Evolutionary conservation across 2,797 vertebrate genomes (phyloP).

Genomic region (Pteropus rufus): DNA sequence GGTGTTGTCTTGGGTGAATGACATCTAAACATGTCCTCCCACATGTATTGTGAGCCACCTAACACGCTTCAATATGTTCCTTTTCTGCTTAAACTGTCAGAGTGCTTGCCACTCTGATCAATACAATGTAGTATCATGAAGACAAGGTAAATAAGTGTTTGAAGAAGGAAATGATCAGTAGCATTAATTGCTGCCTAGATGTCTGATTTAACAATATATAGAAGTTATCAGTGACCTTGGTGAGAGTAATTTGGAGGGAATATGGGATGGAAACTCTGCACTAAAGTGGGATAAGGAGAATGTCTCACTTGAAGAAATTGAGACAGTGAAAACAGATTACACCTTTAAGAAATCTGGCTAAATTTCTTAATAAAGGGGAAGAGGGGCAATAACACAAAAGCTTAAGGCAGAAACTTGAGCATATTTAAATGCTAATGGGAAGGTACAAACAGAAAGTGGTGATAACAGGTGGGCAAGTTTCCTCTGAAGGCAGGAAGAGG

Average conservation of each 20-base stretch:
- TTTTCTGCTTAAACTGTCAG: neutral
- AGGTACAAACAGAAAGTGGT: neutral
- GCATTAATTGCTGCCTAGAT: constrained; percentile 18
- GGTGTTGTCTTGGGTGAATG: neutral
- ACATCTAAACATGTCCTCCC: neutral
- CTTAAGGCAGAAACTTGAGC: neutral
- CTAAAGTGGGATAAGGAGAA: neutral
- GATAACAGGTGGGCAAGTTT: neutral
- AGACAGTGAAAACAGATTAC: neutral
- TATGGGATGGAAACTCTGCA: neutral
- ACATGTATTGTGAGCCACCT: neutral
- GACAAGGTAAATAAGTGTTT: neutral
- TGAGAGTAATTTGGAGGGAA: neutral
- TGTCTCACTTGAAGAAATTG: neutral
- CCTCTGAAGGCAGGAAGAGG: neutral
- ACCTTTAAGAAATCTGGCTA: neutral
- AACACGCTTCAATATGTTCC: neutral
- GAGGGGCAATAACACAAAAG: neutral
- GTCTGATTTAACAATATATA: neutral
- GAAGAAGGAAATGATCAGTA: neutral
- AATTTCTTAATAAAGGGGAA: neutral
- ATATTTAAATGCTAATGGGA: neutral
- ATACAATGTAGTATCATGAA: neutral
- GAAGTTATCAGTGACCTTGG: neutral
- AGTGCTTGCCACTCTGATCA: neutral